phyloP scores from a whole-genome alignment of 2,797 vertebrate genomes.

The Eulemur albifrons region DNA sequence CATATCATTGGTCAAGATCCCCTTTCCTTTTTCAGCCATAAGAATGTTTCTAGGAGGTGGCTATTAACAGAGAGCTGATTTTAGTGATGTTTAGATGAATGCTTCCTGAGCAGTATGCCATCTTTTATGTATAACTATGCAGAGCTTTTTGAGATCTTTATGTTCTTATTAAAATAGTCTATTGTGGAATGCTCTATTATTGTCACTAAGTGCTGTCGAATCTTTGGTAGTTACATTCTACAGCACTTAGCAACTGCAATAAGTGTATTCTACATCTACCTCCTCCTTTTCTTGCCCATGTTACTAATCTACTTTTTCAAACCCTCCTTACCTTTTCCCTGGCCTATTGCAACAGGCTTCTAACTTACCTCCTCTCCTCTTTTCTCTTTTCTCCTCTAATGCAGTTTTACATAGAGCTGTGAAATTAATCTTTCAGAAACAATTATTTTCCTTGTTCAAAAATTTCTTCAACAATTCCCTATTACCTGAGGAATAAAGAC shows the following conservation, averaged over 20 bases:
- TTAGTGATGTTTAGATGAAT: constrained; percentile 40
- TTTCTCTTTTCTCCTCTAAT: background rate
- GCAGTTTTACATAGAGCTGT: constrained; percentile 31
- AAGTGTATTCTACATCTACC: background rate
- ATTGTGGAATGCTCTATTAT: constrained; percentile 42
- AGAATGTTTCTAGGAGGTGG: constrained; percentile 21
- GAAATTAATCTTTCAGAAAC: constrained; percentile 50
- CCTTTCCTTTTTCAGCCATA: constrained; percentile 20
- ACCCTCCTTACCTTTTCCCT: background rate
- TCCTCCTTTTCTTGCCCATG: background rate
- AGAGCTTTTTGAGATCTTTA: constrained; percentile 50
- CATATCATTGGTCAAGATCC: background rate
- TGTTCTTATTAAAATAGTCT: constrained; percentile 62
- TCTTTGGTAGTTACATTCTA: constrained; percentile 37
- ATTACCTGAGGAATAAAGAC: background rate
- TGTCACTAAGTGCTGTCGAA: constrained; percentile 48
- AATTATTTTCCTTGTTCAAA: constrained; percentile 34
- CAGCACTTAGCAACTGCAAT: constrained; percentile 40
- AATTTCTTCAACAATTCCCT: background rate
- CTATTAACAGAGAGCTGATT: constrained; percentile 39
- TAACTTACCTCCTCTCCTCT: constrained; percentile 1
- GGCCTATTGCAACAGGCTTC: constrained; percentile 9
- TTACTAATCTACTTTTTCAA: constrained; percentile 34
- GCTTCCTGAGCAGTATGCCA: background rate
- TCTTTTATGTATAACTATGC: constrained; percentile 54